Base-by-base conservation (phyloP, 2,113 vertebrate species). In the Tetrao urogallus region DNA sequence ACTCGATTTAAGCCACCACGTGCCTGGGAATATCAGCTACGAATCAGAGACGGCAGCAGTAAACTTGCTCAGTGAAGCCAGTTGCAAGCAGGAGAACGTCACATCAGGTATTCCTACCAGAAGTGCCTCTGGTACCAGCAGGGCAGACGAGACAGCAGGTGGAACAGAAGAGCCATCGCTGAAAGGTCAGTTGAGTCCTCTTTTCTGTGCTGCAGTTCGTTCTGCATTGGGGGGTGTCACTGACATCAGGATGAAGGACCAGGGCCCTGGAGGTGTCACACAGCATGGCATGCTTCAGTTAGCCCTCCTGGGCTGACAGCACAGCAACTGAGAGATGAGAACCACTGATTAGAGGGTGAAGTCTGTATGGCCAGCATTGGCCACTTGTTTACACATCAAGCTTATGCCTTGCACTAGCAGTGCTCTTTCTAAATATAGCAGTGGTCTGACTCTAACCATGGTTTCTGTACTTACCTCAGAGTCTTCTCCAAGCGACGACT, bases 401-500 rank as follows among this genome's bases (percentile, higher is more conserved):
- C 70, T 72, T 27, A 17, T 54, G 66, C 67, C 82, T 86, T 6
- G 5, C 10, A 2, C 20, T 47, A 74, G 34, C 3, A 2, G n/a
- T 58, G 27, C 74, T 81, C 47, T 60, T 92, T 38, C 50, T 54
- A 85, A 80, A 21, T 3, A 0, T 11, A 10, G 60, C 5, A 30
- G 1, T 6, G 58, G 15, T 69, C 61, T 92, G 80, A 95, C 80
- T 94, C 48, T 76, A n/a, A 52, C 90, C 4, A 0, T 71, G 93
- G 58, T 61, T 82, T 97, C 93, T 96, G 70, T 97, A 92, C 77
- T 97, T 95, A 25, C 93, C 97, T 94, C 91, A 98, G 98, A 98
- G 95, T 98, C 94, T 64, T 98, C 98, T 91, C 96, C 96, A 50
- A 99, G 98, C 64, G 99, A 99, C n/a, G 99, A 99, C 97, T 99